Conservation (phyloP, 2,888 invertebrate genomes). For the Thereva unica region DNA sequence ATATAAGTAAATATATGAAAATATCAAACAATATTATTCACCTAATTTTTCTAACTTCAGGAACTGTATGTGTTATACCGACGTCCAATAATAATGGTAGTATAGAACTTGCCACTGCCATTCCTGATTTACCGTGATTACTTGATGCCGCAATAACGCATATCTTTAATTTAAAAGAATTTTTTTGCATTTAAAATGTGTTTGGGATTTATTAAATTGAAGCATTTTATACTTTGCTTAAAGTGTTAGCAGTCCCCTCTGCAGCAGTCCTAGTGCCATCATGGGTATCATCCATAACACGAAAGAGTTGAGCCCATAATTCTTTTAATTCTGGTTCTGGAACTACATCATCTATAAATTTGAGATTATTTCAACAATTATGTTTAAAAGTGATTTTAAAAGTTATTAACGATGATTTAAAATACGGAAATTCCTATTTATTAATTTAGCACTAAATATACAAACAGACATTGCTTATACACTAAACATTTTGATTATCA, state of each 20-base stretch:
- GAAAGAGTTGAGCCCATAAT: slow-evolving; percentile 77
- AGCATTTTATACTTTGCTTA: slow-evolving; percentile 68
- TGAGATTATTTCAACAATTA: background rate
- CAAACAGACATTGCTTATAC: too few species aligned
- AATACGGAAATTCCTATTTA: background rate
- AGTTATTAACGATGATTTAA: background rate
- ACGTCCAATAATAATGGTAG: slow-evolving; percentile 79
- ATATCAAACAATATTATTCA: slow-evolving; percentile 47
- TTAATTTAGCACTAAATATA: too few species aligned
- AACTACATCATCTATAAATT: slow-evolving; percentile 49
- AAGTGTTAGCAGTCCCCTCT: slow-evolving; percentile 68
- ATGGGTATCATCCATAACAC: slow-evolving; percentile 94
- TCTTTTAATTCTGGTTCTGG: slow-evolving; percentile 56
- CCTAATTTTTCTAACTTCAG: slow-evolving; percentile 79
- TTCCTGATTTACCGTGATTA: slow-evolving; percentile 73
- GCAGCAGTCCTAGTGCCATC: slow-evolving; percentile 81
- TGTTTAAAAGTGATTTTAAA: background rate
- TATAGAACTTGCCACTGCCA: slow-evolving; percentile 72
- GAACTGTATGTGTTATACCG: slow-evolving; percentile 78
- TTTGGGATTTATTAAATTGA: background rate
- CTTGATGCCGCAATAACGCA: slow-evolving; percentile 72
- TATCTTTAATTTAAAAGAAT: slow-evolving; percentile 59
- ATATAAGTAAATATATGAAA: background rate
- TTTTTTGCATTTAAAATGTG: background rate
- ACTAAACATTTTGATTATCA: too few species aligned